Evolutionary conservation across 2,113 vertebrate species (phyloP).

Genomic region (Ondatra zibethicus): DNA sequence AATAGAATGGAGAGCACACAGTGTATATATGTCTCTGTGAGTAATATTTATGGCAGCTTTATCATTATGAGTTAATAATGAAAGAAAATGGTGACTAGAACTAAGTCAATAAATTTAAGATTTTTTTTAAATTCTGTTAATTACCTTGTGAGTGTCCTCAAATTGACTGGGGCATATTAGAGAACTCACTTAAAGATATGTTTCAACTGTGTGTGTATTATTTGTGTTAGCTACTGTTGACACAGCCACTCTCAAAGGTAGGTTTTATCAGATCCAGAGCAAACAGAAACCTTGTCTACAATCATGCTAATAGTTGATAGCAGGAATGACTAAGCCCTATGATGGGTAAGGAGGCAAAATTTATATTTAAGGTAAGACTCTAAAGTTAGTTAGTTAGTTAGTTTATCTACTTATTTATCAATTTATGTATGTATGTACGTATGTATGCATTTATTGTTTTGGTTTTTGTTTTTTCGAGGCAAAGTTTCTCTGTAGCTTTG

Average conservation of each 20-base stretch:
- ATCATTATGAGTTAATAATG: neutral
- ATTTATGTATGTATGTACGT: too few relatives aligned
- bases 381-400: neutral
- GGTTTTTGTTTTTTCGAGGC: too few relatives aligned
- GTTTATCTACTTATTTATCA: too few relatives aligned
- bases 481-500: too few relatives aligned
- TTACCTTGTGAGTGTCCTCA: neutral
- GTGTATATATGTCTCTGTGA: fast-evolving
- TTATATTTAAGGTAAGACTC: neutral
- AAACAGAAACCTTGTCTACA: neutral
- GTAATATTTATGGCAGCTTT: neutral
- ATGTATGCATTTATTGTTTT: too few relatives aligned
- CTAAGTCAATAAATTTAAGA: neutral
- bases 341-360: neutral
- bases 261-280: neutral
- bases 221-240: neutral
- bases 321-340: neutral
- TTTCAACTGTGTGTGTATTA: neutral
- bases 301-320: neutral
- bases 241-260: neutral
- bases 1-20: neutral
- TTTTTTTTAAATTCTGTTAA: neutral
- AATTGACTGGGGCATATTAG: neutral
- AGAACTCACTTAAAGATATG: neutral
- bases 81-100: neutral